These are phyloP conservation scores for Cryptus armator DNA, from an alignment of 2,888 invertebrate genomes.

Conservation along the genomic window DNA sequence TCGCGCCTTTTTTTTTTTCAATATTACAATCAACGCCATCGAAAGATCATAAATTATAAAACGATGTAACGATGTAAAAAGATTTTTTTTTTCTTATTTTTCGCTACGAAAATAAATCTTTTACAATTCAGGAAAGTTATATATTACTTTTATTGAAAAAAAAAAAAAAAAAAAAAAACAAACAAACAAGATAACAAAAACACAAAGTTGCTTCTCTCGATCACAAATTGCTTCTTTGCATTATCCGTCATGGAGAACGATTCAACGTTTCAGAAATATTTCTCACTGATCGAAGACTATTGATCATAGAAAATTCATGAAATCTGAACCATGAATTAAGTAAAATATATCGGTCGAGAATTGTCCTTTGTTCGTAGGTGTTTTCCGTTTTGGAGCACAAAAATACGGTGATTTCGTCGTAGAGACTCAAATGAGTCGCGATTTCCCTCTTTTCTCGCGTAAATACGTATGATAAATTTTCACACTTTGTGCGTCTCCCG, in stretches of 20 bases:
- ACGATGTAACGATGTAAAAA: constrained; percentile 11
- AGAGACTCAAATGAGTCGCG: no score
- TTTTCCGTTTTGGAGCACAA: neutral
- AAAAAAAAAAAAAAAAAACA: neutral
- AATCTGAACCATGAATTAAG: neutral
- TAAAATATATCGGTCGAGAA: neutral
- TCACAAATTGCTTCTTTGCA: constrained; percentile 8
- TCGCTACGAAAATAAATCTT: constrained; percentile 28
- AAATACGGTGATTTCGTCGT: no score
- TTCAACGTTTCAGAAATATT: neutral
- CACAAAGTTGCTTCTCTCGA: neutral
- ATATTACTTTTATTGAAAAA: constrained; percentile 18
- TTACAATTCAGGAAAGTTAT: neutral
- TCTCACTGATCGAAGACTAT: neutral
- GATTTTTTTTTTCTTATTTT: constrained; percentile 24
- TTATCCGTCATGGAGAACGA: constrained; percentile 1
- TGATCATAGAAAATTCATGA: neutral
- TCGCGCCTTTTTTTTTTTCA: neutral
- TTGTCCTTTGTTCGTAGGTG: neutral
- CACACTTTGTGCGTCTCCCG: neutral
- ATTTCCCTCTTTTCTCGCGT: no score
- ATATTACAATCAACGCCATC: constrained; percentile 14
- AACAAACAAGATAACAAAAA: no score
- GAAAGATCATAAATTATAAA: neutral
- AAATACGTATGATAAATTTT: no score